Evolutionary conservation across 2,888 invertebrate species (phyloP).

Genomic region (Catocala sponsa): DNA sequence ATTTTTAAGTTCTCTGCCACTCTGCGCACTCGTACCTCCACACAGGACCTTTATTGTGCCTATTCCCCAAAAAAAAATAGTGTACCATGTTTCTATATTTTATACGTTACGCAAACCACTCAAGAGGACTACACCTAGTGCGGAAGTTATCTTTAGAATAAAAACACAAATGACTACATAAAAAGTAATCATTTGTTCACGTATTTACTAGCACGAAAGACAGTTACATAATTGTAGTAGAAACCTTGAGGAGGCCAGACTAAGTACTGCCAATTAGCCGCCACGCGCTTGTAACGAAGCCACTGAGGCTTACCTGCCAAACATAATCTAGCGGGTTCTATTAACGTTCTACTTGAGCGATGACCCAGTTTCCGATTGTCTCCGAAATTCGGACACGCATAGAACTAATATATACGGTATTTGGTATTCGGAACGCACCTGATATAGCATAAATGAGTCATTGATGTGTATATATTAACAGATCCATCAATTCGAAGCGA

Average conservation of each 20-base stretch:
- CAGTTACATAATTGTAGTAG: constrained; percentile 18
- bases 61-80: too few relatives aligned
- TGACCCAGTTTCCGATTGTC: constrained; percentile 54
- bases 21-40: too few relatives aligned
- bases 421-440: constrained; percentile 52
- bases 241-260: constrained; percentile 13
- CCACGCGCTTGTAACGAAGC: constrained; percentile 10
- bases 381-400: constrained; percentile 51
- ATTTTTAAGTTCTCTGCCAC: too few relatives aligned
- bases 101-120: too few relatives aligned
- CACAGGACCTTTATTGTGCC: too few relatives aligned
- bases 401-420: constrained; percentile 41
- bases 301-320: constrained; percentile 31
- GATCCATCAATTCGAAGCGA: constrained; percentile 11
- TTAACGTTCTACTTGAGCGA: constrained; percentile 44
- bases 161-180: too few relatives aligned
- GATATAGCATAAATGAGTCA: constrained; percentile 52
- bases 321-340: constrained; percentile 45
- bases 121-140: too few relatives aligned
- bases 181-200: too few relatives aligned
- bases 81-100: too few relatives aligned
- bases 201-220: not conserved
- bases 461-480: constrained; percentile 46
- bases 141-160: too few relatives aligned
- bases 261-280: constrained; percentile 22